Base-by-base conservation (phyloP, 1,140 invertebrate genomes). In the Laupala kohalensis region DNA sequence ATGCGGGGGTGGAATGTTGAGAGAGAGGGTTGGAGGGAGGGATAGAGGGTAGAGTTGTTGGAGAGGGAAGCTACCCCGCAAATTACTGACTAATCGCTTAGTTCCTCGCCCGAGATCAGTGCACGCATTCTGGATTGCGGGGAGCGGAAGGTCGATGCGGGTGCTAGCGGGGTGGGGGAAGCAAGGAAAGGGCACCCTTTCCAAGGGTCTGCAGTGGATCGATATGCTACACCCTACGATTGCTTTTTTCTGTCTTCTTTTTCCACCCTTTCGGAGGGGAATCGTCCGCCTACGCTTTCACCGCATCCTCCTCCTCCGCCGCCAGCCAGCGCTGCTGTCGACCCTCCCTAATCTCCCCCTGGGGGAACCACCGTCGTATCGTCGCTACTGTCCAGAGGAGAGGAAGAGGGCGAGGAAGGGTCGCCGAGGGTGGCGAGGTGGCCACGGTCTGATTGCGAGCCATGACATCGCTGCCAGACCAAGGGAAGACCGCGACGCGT, bases 11-110 rank as follows among this genome's bases (percentile, higher is more conserved):
- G 69, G 28, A 12, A n/a, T n/a, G 67, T 19, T 28, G 28, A 27
- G 4, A 9, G 37, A 53, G 37, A 53, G 37, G 37, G 37, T 15
- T 29, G 29, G 23, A 64, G 69, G 69, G 25, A 6, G 69, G 69
- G 69, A 25, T 24, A 15, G 37, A 15, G n/a, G 69, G 12, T 13
- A 25, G 37, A n/a, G 69, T 12, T 25, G 28, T 19, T 37, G 29
- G 63, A 70, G 69, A 29, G 69, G 25, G 53, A 70, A 70, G 69
- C 69, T 70, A 70, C 69, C 69, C 69, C 69, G 69, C 69, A 70
- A 70, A 70, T 70, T 70, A 70, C 69, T 70, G 37, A 70, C 69
- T 70, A 70, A 70, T 70, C 69, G 69, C 69, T 70, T 70, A 62
- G 69, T 70, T 70, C 69, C 69, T 29, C 69, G 37, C 25, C 30